Percentiles rank a stretch among this genome's conserved stretches.
Conservation (phyloP, 2,113 vertebrate species). For the Turdus rufiventris region DNA sequence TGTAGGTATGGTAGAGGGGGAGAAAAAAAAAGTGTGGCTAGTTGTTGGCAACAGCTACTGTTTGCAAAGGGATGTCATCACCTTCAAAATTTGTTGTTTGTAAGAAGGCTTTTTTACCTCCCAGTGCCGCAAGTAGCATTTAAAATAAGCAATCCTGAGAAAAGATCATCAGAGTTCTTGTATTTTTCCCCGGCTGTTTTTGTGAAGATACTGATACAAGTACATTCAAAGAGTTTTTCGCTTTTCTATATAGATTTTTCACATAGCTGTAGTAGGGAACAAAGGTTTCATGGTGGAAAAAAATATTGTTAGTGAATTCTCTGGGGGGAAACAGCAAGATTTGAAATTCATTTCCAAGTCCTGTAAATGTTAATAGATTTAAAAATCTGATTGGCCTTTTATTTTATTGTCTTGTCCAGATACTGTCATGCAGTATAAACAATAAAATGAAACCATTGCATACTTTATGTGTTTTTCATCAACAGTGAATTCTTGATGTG, state of each 20-base stretch:
- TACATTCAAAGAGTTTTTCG: background rate
- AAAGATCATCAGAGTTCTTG: slow-evolving; percentile 52
- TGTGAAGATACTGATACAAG: background rate
- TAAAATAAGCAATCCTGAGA: slow-evolving; percentile 54
- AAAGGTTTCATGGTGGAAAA: background rate
- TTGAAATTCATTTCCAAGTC: background rate
- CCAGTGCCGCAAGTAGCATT: slow-evolving; percentile 4
- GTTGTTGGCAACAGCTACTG: slow-evolving; percentile 40
- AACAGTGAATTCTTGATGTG: background rate
- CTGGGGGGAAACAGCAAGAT: background rate
- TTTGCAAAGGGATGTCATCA: slow-evolving; percentile 57
- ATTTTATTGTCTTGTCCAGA: background rate
- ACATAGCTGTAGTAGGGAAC: background rate
- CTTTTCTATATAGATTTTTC: background rate
- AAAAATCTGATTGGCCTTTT: background rate
- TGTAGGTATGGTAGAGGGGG: background rate
- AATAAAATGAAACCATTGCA: background rate
- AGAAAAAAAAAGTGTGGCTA: slow-evolving; percentile 22
- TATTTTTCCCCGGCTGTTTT: background rate
- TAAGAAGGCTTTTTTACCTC: slow-evolving; percentile 42
- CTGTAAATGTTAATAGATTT: background rate
- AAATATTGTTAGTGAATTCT: background rate
- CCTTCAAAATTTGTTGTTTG: slow-evolving; percentile 48
- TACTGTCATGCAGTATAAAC: background rate
- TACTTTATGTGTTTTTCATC: background rate